These are phyloP conservation scores for Zalophus californianus DNA, from an alignment of 2,797 vertebrate genomes.

Conservation along the genomic window DNA sequence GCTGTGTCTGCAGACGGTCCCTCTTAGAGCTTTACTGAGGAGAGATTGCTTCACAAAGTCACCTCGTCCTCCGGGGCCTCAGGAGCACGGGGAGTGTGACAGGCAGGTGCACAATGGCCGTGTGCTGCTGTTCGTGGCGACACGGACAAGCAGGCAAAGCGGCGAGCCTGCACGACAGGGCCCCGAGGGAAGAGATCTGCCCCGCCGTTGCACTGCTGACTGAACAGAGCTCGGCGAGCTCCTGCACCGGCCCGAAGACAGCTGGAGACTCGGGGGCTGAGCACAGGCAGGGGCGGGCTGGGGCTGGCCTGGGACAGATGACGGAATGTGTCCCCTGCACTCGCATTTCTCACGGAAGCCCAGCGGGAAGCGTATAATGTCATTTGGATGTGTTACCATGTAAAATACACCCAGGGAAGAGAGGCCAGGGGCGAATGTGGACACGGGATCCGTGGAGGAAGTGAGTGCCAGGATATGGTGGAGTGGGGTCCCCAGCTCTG, in stretches of 20 bases:
- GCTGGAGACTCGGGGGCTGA: neutral
- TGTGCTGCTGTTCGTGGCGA: neutral
- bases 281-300: neutral
- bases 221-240: neutral
- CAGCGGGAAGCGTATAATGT: neutral
- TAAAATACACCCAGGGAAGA: fast-evolving
- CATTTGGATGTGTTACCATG: neutral
- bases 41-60: neutral
- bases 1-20: neutral
- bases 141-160: no score
- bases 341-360: neutral
- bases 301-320: neutral
- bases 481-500: neutral
- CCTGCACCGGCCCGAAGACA: neutral
- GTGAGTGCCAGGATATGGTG: fast-evolving
- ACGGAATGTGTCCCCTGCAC: neutral
- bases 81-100: neutral
- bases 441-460: neutral
- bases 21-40: neutral
- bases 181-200: neutral
- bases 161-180: neutral
- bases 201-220: neutral
- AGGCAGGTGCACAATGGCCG: neutral
- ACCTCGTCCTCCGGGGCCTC: neutral
- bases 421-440: fast-evolving